Percentiles rank a stretch among this genome's conserved stretches.
Evolutionary conservation across 2,113 vertebrate genomes (phyloP).

Genomic region (Datnioides undecimradiatus): DNA sequence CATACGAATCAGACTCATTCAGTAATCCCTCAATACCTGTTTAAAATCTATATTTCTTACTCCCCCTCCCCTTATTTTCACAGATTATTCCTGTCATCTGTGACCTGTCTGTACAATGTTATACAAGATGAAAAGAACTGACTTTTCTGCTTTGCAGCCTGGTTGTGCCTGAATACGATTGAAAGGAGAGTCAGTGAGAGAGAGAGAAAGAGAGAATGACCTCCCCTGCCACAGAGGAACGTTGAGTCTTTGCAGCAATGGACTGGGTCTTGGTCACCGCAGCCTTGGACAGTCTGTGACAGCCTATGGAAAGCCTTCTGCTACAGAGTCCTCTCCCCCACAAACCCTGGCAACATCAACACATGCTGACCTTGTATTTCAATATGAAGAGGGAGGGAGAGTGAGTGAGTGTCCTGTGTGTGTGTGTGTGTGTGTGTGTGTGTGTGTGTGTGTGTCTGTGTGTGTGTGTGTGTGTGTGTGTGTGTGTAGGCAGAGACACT

Average conservation of each 20-base stretch:
- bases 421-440: slow-evolving; percentile 3
- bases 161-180: slow-evolving; percentile 20
- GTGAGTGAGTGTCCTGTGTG: slow-evolving; percentile 18
- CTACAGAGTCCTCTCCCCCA: slow-evolving; percentile 60
- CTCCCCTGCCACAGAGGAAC: slow-evolving; percentile 74
- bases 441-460: slow-evolving; percentile 4
- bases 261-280: slow-evolving; percentile 83
- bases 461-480: slow-evolving; percentile 6
- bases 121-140: slow-evolving; percentile 2
- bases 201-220: slow-evolving; percentile 55
- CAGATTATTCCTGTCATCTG: not conserved
- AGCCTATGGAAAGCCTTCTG: slow-evolving; percentile 65
- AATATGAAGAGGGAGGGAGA: slow-evolving; percentile 38
- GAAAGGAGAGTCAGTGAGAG: slow-evolving; percentile 21
- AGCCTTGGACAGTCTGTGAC: slow-evolving; percentile 81
- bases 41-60: not conserved
- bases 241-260: slow-evolving; percentile 65
- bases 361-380: slow-evolving; percentile 77
- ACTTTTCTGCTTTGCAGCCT: not conserved
- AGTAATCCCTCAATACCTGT: not conserved
- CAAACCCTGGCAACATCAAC: slow-evolving; percentile 57
- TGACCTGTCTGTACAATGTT: not conserved
- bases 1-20: not conserved
- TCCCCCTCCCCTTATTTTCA: not conserved
- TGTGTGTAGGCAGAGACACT: no score